Base-by-base conservation (phyloP, 2,797 vertebrate species). In the Luscinia megarhynchos region DNA sequence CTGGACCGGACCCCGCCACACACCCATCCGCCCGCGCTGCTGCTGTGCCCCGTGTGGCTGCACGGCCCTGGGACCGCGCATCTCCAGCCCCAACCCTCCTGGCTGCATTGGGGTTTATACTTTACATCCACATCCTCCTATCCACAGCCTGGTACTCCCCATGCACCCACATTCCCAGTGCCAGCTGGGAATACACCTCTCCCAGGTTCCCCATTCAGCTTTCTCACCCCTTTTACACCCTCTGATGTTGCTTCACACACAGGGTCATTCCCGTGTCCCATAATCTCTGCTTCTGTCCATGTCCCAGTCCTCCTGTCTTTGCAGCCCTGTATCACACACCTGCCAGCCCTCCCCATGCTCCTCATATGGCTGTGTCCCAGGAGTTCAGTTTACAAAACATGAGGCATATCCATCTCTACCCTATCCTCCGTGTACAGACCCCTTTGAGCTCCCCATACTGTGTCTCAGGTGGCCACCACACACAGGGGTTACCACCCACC, bases 351-450 rank as follows among this genome's bases (percentile, higher is more conserved):
- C 61, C 32, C 6, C 40, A 6, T 0, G 1, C 19, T 58, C 10
- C 53, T 51, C 36, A 3, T 6, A 15, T 2, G 1, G 12, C 27
- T 15, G 0, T 18, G 27, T 9, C 24, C 23, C 43, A 26, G 1
- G 0, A 57, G 8, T 9, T 41, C 23, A 26, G 43, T 27, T 66
- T 48, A 15, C 32, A 24, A 68, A 61, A 58, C 20, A 10, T 2
- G 14, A 55, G 32, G 20, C 15, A 3, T 14, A 24, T 16, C 61
- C 16, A 29, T 18, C 43, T 59, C 62, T 38, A n/a, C 46, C 30
- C 36, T 29, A 8, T 74, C 21, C 29, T 69, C 55, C 34, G 10
- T 1, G 3, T 4, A 32, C 48, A 67, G 57, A 36, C 4, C 21
- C 40, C 40, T 73, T 14, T 23, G 29, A 74, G 23, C 17, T 34